Base-by-base conservation (phyloP, 30 jellyfish, hydroid and myxozoan species). In the Aurelia coerulea region DNA sequence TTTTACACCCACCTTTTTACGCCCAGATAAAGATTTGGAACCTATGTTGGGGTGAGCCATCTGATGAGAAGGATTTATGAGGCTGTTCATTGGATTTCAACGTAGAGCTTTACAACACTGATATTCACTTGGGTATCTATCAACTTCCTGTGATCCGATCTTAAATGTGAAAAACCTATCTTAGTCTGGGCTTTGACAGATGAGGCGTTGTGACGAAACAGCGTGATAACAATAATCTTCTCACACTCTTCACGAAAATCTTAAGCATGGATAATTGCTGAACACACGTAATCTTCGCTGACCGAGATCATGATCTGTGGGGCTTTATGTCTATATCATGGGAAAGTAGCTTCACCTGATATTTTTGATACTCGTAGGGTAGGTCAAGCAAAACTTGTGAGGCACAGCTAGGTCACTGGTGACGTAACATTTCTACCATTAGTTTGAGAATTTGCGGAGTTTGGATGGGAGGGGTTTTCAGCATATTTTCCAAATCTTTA, bases 261-360 rank as follows among this genome's bases (percentile, higher is more conserved):
- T 65, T 23, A 16, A 39, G 76, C 14, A 46, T 46, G 56, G 56
- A 46, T 46, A 46, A 46, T 46, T 46, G 56, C 56, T 46, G 56
- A 46, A 7, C 56, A 46, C 56, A 46, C 56, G 56, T 70, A 70
- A 70, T 70, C 81, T 70, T 34, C 33, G 54, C 23, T 42, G 64
- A 70, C 81, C 81, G 51, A 49, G 64, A 15, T 15, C 63, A 32
- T 10, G 51, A 60, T 60, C 23, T 17, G 42, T 70, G 81, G 81
- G 81, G 56, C 56, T 70, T 70, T 70, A 49, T 60, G 29, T 35
- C 62, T 17, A 39, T 33, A 60, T 39, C 81, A 70, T 70, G 81
- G 51, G 81, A 70, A 70, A 70, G 67, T 46, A 46, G 56, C 56
- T 46, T 46, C 56, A 46, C 56, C 56, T 7, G 56, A 46, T 4